A percentile compares a stretch with the other conserved stretches of the same genome.
Conservation (phyloP, 2,113 vertebrate genomes). For the Equus przewalskii region DNA sequence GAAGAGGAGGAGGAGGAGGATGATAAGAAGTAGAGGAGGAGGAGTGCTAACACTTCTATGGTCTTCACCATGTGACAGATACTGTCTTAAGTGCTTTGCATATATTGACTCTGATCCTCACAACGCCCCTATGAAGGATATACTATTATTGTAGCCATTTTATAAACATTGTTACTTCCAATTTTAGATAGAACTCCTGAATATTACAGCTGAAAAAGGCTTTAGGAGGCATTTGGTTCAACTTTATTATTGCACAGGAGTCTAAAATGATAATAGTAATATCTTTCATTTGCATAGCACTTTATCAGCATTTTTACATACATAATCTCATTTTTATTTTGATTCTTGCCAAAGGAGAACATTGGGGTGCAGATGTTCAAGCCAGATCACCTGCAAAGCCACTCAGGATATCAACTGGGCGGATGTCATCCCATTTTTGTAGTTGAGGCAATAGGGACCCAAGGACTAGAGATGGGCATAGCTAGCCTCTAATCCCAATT, state of each 20-base stretch:
- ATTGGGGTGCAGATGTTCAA: background rate
- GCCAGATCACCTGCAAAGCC: background rate
- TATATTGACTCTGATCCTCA: background rate
- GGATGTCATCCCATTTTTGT: background rate
- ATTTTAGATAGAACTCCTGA: slow-evolving; percentile 8
- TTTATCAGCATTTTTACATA: background rate
- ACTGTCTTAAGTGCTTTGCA: background rate
- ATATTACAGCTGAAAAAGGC: background rate
- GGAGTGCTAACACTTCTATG: too few species aligned
- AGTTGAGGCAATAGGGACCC: background rate
- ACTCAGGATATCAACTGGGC: background rate
- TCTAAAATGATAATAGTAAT: background rate
- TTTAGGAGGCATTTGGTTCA: background rate
- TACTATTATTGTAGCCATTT: background rate
- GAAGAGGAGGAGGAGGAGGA: background rate
- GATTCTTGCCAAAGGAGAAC: background rate
- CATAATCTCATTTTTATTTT: slow-evolving; percentile 16
- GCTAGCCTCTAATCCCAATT: background rate
- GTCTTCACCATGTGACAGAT: too few species aligned
- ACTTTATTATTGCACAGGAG: background rate
- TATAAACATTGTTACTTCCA: background rate
- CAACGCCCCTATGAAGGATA: background rate
- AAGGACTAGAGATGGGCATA: background rate
- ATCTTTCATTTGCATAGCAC: background rate
- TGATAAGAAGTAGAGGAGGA: too few species aligned